phyloP scores from a whole-genome alignment of 2,797 vertebrate genomes.

The Melanotaenia maccullochi region DNA sequence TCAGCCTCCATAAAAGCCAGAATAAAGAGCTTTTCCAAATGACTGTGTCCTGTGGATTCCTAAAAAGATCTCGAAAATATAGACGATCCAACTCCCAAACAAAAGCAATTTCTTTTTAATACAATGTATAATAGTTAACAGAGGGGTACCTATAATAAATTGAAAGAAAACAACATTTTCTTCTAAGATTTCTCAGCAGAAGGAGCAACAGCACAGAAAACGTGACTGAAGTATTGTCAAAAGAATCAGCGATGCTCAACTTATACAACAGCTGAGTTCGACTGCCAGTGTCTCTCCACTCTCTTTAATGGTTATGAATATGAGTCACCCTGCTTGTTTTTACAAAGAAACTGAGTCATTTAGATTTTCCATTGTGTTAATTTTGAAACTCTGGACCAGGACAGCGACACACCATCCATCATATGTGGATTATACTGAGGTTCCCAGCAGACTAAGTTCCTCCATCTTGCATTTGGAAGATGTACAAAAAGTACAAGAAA shows the following conservation, averaged over 20 bases:
- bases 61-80: constrained; percentile 31
- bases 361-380: constrained; percentile 13
- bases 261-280: constrained; percentile 4
- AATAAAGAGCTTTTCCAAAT: constrained; percentile 19
- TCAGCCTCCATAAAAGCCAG: constrained; percentile 27
- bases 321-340: constrained; percentile 50
- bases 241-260: not conserved
- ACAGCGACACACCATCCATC: not conserved
- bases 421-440: not conserved
- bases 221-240: constrained; percentile 14
- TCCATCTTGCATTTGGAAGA: not conserved
- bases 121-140: not conserved
- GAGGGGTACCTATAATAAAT: not conserved
- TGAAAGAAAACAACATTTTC: constrained; percentile 6
- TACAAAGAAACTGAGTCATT: constrained; percentile 46
- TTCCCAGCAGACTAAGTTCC: not conserved
- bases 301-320: constrained; percentile 19
- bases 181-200: not conserved
- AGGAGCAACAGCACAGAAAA: constrained; percentile 4
- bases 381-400: constrained; percentile 7
- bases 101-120: not conserved
- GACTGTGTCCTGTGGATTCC: not conserved
- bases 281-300: not conserved
- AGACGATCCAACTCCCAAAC: not conserved
- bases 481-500: not conserved